Evolutionary conservation across 2,888 invertebrate genomes (phyloP).

Genomic region (Leptinotarsa rubiginosa): DNA sequence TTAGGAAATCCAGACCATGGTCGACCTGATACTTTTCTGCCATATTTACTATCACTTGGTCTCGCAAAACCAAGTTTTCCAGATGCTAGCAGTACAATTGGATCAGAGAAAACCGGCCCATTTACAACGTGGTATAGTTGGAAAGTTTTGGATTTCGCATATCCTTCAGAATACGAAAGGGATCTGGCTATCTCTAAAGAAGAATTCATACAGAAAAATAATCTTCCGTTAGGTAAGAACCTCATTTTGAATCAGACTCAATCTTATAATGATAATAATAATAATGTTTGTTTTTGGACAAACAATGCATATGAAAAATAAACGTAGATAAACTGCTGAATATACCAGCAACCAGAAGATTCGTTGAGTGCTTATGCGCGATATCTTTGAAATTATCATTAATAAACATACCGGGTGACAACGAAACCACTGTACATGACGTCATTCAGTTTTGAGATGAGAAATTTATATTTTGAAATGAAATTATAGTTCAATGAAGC

Average conservation of each 20-base stretch:
- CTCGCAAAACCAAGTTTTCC: constrained; percentile 38
- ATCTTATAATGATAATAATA: neutral
- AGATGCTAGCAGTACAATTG: neutral
- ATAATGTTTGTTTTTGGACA: too few species aligned
- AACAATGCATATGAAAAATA: too few species aligned
- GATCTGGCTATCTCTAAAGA: constrained; percentile 72
- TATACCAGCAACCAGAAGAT: too few species aligned
- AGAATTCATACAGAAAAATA: constrained; percentile 78
- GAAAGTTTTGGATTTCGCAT: constrained; percentile 81
- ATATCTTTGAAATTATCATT: too few species aligned
- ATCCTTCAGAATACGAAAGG: constrained; percentile 71
- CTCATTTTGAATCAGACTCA: neutral
- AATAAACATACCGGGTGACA: too few species aligned
- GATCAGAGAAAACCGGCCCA: constrained; percentile 69
- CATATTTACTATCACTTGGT: constrained; percentile 69
- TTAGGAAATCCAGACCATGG: constrained; percentile 26
- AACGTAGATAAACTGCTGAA: too few species aligned
- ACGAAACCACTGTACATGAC: too few species aligned
- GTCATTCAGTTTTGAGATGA: too few species aligned
- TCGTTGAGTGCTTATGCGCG: too few species aligned
- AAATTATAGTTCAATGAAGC: too few species aligned
- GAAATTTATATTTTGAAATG: too few species aligned
- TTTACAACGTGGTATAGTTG: constrained; percentile 78
- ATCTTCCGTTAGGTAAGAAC: constrained; percentile 69
- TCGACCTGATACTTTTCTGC: constrained; percentile 61